These are phyloP conservation scores for Psittacula cyanocephala DNA, from an alignment of 2,113 vertebrate genomes.

Conservation along the genomic window DNA sequence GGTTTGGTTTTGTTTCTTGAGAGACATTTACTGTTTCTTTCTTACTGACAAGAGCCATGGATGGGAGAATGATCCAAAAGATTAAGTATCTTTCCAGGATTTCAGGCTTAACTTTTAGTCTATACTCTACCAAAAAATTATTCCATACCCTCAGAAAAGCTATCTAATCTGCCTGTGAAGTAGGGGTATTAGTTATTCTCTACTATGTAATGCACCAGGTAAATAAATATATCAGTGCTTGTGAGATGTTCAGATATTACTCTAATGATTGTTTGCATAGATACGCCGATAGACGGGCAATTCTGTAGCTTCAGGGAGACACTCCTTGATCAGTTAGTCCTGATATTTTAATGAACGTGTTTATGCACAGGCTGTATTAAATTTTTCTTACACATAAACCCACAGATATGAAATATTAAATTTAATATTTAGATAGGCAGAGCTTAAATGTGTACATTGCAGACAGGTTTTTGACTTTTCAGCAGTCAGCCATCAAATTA, in stretches of 20 bases:
- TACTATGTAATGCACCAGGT: neutral
- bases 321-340: neutral
- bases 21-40: neutral
- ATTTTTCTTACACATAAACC: neutral
- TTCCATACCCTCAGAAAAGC: neutral
- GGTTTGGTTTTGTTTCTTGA: neutral
- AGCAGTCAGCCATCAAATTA: neutral
- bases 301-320: neutral
- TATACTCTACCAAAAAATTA: neutral
- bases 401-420: neutral
- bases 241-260: neutral
- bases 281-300: neutral
- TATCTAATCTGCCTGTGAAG: neutral
- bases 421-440: neutral
- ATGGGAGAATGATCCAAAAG: neutral
- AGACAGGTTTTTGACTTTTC: neutral
- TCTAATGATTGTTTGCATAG: neutral
- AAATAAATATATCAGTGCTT: neutral
- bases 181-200: neutral
- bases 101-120: neutral
- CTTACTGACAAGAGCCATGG: neutral
- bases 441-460: neutral
- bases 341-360: neutral
- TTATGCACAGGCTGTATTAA: neutral
- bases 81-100: neutral